Evolutionary conservation across 2,797 vertebrate genomes (phyloP).

Genomic region (Salarias fasciatus): DNA sequence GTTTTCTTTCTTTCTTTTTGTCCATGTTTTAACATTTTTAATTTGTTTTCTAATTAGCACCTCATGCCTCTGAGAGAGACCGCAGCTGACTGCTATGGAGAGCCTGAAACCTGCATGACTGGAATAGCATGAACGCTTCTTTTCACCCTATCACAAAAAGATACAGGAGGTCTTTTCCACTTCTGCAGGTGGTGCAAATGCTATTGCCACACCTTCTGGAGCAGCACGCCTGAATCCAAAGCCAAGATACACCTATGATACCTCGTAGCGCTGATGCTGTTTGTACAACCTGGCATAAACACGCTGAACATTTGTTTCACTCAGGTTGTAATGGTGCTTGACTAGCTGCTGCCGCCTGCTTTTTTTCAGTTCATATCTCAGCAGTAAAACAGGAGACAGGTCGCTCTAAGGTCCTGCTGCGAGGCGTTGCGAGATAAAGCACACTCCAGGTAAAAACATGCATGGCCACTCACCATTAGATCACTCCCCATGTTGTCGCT

Average conservation of each 20-base stretch:
- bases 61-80: constrained; percentile 83
- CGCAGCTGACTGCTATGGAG: constrained; percentile 79
- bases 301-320: constrained; percentile 59
- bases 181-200: constrained; percentile 84
- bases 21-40: constrained; percentile 70
- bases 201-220: constrained; percentile 82
- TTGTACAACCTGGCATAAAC: constrained; percentile 49
- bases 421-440: constrained; percentile 75
- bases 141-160: constrained; percentile 81
- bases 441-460: constrained; percentile 69
- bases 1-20: no score
- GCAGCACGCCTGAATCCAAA: constrained; percentile 38
- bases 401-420: constrained; percentile 55
- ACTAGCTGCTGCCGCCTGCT: constrained; percentile 34
- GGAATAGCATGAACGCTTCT: constrained; percentile 71
- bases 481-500: constrained; percentile 68
- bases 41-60: constrained; percentile 87
- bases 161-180: constrained; percentile 82
- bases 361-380: constrained; percentile 59
- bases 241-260: constrained; percentile 26
- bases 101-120: constrained; percentile 81
- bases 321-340: constrained; percentile 56
- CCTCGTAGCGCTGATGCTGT: constrained; percentile 33
- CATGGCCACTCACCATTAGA: constrained; percentile 69
- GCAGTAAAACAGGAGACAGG: constrained; percentile 55